These are phyloP conservation scores for Melanostigma gelatinosum DNA, from an alignment of 2,113 vertebrate genomes.

Conservation along the genomic window DNA sequence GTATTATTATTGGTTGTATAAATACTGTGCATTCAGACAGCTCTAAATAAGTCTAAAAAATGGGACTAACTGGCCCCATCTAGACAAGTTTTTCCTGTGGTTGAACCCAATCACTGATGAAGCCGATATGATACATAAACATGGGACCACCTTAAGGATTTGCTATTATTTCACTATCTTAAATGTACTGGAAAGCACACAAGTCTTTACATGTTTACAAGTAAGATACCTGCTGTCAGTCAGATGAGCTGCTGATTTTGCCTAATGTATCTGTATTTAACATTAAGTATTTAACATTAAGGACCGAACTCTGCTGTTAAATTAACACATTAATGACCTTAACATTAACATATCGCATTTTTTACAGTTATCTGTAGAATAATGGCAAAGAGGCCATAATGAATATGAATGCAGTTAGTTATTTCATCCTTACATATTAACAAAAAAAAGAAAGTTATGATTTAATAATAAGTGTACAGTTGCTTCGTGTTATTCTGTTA, in stretches of 20 bases:
- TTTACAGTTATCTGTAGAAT: not conserved
- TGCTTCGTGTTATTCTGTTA: constrained; percentile 4
- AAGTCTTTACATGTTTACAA: not conserved
- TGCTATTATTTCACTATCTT: not conserved
- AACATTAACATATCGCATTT: not conserved
- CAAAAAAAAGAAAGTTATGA: not conserved
- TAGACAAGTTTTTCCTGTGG: too few species aligned
- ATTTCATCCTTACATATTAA: too few species aligned
- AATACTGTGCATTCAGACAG: not conserved
- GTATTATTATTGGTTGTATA: not conserved
- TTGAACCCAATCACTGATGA: not conserved
- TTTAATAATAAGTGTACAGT: not conserved
- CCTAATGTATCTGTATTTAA: not conserved
- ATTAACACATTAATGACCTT: not conserved
- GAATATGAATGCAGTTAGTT: not conserved
- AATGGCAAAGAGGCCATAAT: not conserved
- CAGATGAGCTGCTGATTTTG: not conserved
- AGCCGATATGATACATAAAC: not conserved
- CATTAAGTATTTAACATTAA: not conserved
- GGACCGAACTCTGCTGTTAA: not conserved
- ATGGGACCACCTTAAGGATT: not conserved
- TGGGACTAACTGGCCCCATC: not conserved
- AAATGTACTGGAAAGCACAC: not conserved
- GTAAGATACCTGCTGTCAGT: not conserved
- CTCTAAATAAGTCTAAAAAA: not conserved